Conservation (phyloP, 2,888 invertebrate genomes). For the Hartigia nigra region DNA sequence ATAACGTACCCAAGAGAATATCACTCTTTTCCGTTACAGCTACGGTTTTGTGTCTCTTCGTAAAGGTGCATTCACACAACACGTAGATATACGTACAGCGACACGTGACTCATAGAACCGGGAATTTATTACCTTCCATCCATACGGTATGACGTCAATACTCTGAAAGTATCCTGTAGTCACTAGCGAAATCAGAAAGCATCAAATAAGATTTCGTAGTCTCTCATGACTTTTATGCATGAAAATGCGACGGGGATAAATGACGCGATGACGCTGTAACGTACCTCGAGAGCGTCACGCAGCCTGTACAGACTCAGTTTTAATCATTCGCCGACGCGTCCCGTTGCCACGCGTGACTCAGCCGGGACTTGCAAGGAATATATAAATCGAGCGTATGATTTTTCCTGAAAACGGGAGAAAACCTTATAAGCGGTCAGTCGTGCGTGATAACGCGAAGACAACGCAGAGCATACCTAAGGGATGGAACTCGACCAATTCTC, state of each 20-base stretch:
- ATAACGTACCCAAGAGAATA: neutral
- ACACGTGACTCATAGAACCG: neutral
- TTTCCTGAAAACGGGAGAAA: constrained; percentile 35
- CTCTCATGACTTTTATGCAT: neutral
- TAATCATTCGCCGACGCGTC: neutral
- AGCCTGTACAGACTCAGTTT: neutral
- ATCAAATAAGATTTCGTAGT: neutral
- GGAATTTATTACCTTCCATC: neutral
- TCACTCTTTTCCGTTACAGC: neutral
- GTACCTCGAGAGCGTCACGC: neutral
- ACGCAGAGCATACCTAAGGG: constrained; percentile 41
- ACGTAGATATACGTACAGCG: neutral
- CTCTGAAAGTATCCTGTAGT: neutral
- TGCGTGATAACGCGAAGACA: constrained; percentile 53
- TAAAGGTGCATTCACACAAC: neutral
- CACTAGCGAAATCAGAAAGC: neutral
- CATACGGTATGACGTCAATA: neutral
- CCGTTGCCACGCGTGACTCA: neutral
- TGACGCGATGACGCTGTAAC: neutral
- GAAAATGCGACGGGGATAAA: neutral
- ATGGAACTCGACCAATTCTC: constrained; percentile 25
- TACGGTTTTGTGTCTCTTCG: neutral
- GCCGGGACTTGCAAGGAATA: neutral
- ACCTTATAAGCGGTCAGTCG: constrained; percentile 41
- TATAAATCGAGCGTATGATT: constrained; percentile 36